Base-by-base conservation (phyloP, 2,888 invertebrate species). In the Andrena haemorrhoa region DNA sequence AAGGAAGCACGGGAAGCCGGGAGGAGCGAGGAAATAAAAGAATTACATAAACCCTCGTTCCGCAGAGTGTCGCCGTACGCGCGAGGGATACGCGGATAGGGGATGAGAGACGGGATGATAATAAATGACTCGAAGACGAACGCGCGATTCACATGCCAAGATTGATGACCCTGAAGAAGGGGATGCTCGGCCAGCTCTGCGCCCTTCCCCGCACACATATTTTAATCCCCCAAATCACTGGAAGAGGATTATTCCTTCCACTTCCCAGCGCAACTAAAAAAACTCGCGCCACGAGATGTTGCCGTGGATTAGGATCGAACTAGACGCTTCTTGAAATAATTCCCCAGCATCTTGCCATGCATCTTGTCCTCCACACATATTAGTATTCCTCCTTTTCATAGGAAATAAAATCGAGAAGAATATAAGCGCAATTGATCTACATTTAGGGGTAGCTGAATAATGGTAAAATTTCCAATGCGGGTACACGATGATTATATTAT, bases 111-210 rank as follows among this genome's bases (percentile, higher is more conserved):
- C 69, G 77, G 86, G 75, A 79, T 78, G 83, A 83, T 88, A 87
- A 87, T 86, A 87, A 88, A 88, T 82, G 88, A 86, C 84, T 82
- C 56, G 56, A 80, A 82, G 86, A 86, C 80, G 88, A 88, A 83
- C 75, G 79, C 74, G 31, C 74, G 83, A 86, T 85, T 87, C 86
- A 79, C 86, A 75, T 84, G 81, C 78, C 80, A 84, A 87, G 88
- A 88, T 88, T 86, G 86, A 88, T 87, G 86, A 75, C 63, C 49
- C 16, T 72, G 70, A 65, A 49, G 75, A 83, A 79, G 75, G 86
- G 86, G 79, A 64, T 47, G 65, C 3, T 56, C 12, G 65, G 35
- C 77, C 72, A 72, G 68, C 66, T 51, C 63, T 41, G n/a, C 75
- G 74, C 65, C 75, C 53, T 20, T 56, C 23, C 69, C 29, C 66